Conservation (phyloP, 2,888 invertebrate species). For the Myopa tessellatipennis region DNA sequence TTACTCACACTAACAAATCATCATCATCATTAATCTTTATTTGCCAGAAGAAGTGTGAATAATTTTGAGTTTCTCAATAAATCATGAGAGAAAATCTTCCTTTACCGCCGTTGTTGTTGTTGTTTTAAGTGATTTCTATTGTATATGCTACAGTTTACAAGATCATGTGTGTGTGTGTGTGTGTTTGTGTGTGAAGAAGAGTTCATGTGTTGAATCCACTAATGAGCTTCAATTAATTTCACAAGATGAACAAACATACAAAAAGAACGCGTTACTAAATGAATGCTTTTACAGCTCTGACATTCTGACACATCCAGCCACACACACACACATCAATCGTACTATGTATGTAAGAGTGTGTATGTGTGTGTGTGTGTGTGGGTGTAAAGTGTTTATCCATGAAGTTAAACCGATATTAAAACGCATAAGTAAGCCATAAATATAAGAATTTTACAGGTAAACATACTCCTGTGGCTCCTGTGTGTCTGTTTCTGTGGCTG, state of each 20-base stretch:
- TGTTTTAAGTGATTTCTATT: no score
- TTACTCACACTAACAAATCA: no score
- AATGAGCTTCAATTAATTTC: not conserved
- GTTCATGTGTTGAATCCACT: no score
- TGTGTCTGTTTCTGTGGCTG: no score
- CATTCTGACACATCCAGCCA: not conserved
- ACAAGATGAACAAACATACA: not conserved
- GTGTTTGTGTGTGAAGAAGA: not conserved
- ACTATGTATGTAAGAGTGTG: not conserved
- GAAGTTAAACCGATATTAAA: no score
- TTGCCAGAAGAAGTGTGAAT: slow-evolving; percentile 36
- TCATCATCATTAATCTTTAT: slow-evolving; percentile 40
- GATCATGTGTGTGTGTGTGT: no score
- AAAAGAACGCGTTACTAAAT: not conserved
- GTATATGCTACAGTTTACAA: no score
- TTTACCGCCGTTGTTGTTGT: not conserved
- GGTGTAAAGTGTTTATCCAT: not conserved
- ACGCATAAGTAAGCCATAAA: no score
- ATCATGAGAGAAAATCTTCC: slow-evolving; percentile 32
- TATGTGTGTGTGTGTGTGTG: not conserved
- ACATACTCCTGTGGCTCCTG: no score
- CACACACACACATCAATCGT: not conserved
- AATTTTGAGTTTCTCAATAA: slow-evolving; percentile 38
- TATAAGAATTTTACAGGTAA: no score
- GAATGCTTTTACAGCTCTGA: not conserved